Percentiles rank a stretch among this genome's conserved stretches.
These are phyloP conservation scores for Entomobrya multifasciata DNA, from an alignment of 2,888 invertebrate species.

Conservation along the genomic window DNA sequence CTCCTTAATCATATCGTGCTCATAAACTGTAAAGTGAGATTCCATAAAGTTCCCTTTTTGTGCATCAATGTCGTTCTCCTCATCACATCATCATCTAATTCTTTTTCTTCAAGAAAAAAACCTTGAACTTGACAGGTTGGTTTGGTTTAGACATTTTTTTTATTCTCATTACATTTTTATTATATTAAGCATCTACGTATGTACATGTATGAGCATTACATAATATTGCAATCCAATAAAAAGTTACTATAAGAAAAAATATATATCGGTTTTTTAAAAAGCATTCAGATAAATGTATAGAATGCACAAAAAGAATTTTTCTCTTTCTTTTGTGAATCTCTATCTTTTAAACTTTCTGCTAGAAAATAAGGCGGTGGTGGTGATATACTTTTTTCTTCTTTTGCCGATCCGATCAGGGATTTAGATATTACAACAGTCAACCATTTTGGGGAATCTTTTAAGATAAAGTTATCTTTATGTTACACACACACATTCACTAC, in stretches of 20 bases:
- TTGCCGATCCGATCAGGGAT: conserved; percentile 29
- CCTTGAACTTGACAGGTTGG: conserved; percentile 66
- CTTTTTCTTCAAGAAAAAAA: conserved; percentile 1
- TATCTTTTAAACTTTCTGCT: not conserved
- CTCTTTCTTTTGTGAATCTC: not conserved
- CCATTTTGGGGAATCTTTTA: conserved; percentile 46
- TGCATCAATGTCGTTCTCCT: conserved; percentile 53
- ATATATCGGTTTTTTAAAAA: conserved; percentile 8
- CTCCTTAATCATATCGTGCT: conserved; percentile 36
- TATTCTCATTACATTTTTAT: conserved; percentile 27
- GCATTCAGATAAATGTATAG: not conserved
- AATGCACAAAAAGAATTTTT: conserved; percentile 9
- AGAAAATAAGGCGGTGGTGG: too few relatives aligned
- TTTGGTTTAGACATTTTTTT: not conserved
- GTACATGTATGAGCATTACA: not conserved
- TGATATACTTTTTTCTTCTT: not conserved
- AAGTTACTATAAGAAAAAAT: not conserved
- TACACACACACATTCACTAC: conserved; percentile 11
- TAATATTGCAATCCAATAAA: not conserved
- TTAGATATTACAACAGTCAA: conserved; percentile 4
- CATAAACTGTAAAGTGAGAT: conserved; percentile 52
- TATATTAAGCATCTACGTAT: too few relatives aligned
- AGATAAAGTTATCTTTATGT: conserved; percentile 69
- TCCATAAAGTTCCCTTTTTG: conserved; percentile 56
- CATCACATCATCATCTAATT: conserved; percentile 50